Conservation (phyloP, 1,140 invertebrate species). For the Ceratina calcarata region DNA sequence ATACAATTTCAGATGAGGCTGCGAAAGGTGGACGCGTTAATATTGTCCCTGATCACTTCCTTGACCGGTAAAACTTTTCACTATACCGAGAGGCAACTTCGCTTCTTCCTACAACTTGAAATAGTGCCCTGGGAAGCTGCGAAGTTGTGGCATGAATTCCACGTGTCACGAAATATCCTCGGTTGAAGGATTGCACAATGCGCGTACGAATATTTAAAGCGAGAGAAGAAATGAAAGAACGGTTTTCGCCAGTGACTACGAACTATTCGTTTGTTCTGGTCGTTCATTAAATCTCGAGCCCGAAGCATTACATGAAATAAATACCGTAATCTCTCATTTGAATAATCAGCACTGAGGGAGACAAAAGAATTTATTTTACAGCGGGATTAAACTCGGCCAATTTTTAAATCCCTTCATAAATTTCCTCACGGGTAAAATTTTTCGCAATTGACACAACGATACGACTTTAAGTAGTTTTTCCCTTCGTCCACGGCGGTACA, state of each 20-base stretch:
- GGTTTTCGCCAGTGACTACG: too few relatives aligned
- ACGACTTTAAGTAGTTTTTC: not conserved
- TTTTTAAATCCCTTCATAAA: not conserved
- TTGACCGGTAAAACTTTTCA: slow-evolving; percentile 36
- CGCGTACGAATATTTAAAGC: not conserved
- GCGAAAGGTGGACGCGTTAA: slow-evolving; percentile 25
- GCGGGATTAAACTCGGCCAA: too few relatives aligned
- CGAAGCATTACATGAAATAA: too few relatives aligned
- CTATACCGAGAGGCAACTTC: not conserved
- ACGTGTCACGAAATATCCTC: not conserved
- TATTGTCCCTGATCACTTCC: slow-evolving; percentile 42
- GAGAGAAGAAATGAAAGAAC: not conserved
- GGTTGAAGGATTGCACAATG: not conserved
- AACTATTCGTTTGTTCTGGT: too few relatives aligned
- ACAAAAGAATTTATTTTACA: too few relatives aligned
- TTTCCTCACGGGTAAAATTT: not conserved
- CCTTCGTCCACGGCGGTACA: not conserved
- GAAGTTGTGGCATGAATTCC: not conserved
- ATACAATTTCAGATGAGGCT: slow-evolving; percentile 6
- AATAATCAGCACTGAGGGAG: too few relatives aligned
- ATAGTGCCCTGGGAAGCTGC: not conserved
- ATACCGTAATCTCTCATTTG: too few relatives aligned
- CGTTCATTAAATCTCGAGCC: too few relatives aligned
- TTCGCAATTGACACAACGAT: too few relatives aligned
- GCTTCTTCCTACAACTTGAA: slow-evolving; percentile 26